phyloP scores from a whole-genome alignment of 2,797 vertebrate species.

The Anas capensis region DNA sequence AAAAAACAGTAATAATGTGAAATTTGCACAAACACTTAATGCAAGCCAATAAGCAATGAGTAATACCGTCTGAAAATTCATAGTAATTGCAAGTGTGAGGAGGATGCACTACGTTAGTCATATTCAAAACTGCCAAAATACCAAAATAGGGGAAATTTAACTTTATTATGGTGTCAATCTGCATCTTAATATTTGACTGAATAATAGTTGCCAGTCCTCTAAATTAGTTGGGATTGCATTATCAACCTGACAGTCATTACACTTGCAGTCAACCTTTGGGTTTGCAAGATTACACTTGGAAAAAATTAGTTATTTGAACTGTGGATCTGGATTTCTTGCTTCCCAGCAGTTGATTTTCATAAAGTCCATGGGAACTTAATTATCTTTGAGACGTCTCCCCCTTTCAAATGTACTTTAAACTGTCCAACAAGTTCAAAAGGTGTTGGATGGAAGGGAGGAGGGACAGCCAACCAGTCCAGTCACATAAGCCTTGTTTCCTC shows the following conservation, averaged over 20 bases:
- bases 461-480: slow-evolving; percentile 62
- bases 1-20: not conserved
- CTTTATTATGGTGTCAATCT: not conserved
- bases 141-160: not conserved
- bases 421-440: slow-evolving; percentile 65
- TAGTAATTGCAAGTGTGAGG: not conserved
- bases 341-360: slow-evolving; percentile 69
- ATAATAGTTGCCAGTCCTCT: not conserved
- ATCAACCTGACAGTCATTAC: not conserved
- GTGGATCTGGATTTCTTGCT: slow-evolving; percentile 47
- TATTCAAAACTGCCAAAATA: not conserved
- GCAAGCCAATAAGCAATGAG: not conserved
- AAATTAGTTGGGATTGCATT: not conserved
- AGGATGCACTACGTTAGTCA: not conserved
- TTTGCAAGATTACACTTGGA: slow-evolving; percentile 21
- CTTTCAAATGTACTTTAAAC: slow-evolving; percentile 56
- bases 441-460: slow-evolving; percentile 51
- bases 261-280: slow-evolving; percentile 1
- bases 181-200: not conserved
- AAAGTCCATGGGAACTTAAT: slow-evolving; percentile 72
- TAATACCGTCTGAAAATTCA: not conserved
- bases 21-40: not conserved
- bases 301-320: slow-evolving; percentile 52
- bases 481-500: slow-evolving; percentile 59
- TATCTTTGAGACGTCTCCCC: slow-evolving; percentile 62